Conservation (phyloP, 1,140 invertebrate genomes). For the Drosophila sulfurigaster region DNA sequence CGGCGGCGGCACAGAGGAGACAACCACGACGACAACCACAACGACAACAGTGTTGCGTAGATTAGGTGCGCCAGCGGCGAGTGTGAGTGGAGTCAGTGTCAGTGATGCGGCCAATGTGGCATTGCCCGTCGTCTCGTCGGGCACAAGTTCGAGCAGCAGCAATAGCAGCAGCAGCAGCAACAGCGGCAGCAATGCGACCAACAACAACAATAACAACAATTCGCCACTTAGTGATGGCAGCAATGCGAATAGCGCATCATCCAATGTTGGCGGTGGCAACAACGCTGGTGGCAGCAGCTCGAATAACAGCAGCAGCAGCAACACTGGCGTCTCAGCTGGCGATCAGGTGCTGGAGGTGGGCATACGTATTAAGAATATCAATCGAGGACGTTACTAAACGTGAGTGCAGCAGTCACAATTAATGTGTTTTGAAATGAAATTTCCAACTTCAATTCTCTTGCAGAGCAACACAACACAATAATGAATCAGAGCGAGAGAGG, state of each 20-base stretch:
- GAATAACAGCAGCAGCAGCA: conserved; percentile 37
- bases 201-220: conserved; percentile 71
- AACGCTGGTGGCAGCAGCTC: conserved; percentile 1
- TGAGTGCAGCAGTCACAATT: background rate
- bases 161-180: conserved; percentile 25
- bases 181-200: conserved; percentile 16
- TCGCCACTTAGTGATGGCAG: conserved; percentile 71
- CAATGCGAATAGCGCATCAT: conserved; percentile 58
- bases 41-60: conserved; percentile 69
- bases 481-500: conserved; percentile 7
- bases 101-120: conserved; percentile 33
- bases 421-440: too few species aligned
- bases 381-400: conserved; percentile 68
- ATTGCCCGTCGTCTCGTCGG: conserved; percentile 19
- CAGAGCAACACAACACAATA: conserved; percentile 21
- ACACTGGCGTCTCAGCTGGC: conserved; percentile 43
- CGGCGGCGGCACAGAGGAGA: conserved; percentile 57
- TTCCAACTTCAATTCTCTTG: background rate
- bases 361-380: conserved; percentile 82
- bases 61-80: conserved; percentile 35
- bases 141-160: conserved; percentile 19
- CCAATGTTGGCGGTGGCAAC: conserved; percentile 6
- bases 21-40: conserved; percentile 71
- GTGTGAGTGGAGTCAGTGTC: conserved; percentile 14
- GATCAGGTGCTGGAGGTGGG: conserved; percentile 81